Evolutionary conservation across 2,888 invertebrate species (phyloP).

Genomic region (Hirtodrosophila cameraria): DNA sequence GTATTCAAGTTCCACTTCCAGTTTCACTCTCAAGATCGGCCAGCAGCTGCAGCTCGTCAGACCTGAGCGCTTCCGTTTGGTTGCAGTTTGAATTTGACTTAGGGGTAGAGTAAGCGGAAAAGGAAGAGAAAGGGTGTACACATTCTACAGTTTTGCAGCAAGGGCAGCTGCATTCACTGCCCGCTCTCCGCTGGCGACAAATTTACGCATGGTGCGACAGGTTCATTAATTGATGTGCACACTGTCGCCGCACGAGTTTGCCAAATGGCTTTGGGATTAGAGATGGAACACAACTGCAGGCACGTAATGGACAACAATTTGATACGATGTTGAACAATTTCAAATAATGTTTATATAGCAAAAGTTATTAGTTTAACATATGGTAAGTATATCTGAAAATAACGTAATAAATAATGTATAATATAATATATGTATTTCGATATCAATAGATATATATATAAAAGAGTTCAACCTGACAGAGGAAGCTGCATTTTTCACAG

Average conservation of each 20-base stretch:
- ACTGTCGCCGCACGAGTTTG: constrained; percentile 61
- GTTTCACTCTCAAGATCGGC: constrained; percentile 2
- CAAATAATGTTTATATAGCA: too few relatives aligned
- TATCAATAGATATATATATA: too few relatives aligned
- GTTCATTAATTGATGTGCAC: constrained; percentile 83
- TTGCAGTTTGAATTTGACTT: not conserved
- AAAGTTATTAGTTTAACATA: too few relatives aligned
- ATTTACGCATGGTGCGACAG: constrained; percentile 81
- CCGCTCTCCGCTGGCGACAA: constrained; percentile 72
- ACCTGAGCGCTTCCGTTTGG: constrained; percentile 29
- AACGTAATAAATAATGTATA: too few relatives aligned
- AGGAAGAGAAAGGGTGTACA: not conserved
- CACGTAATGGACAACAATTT: too few relatives aligned
- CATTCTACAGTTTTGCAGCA: not conserved
- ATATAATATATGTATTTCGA: too few relatives aligned
- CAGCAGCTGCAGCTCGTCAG: constrained; percentile 39
- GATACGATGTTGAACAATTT: too few relatives aligned
- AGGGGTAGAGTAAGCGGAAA: too few relatives aligned
- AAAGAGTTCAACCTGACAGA: too few relatives aligned
- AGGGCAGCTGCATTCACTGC: constrained; percentile 26
- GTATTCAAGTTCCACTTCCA: constrained; percentile 16
- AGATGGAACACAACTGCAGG: too few relatives aligned
- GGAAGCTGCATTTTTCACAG: too few relatives aligned
- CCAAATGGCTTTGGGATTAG: constrained; percentile 9
- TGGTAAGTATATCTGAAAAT: too few relatives aligned